Percentiles rank a stretch among this genome's conserved stretches.
These are phyloP conservation scores for Sinocyclocheilus grahami DNA, from an alignment of 2,113 vertebrate genomes.

Conservation along the genomic window DNA sequence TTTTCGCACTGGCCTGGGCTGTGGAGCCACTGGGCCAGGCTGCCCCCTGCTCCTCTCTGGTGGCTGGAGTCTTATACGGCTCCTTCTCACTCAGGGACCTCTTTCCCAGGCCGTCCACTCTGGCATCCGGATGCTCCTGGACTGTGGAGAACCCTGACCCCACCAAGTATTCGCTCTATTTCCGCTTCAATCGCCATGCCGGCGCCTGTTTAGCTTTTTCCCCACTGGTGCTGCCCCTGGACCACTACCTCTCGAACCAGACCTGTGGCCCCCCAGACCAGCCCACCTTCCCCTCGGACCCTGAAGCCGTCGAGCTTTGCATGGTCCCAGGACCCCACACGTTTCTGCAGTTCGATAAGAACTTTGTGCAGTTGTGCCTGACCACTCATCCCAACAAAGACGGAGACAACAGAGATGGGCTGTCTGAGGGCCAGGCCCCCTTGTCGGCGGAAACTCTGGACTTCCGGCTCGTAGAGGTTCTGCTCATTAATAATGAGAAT, in stretches of 20 bases:
- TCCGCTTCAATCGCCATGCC: constrained; percentile 92
- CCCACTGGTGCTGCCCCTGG: constrained; percentile 92
- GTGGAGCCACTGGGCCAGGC: constrained; percentile 86
- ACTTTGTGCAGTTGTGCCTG: constrained; percentile 95
- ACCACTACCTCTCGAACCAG: constrained; percentile 94
- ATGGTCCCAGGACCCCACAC: constrained; percentile 80
- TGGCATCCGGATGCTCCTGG: constrained; percentile 92
- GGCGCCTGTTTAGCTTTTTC: constrained; percentile 88
- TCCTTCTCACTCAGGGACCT: constrained; percentile 98
- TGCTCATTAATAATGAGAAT: constrained; percentile 98
- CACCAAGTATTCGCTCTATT: constrained; percentile 97
- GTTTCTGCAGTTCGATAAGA: constrained; percentile 97
- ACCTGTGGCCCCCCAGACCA: constrained; percentile 82
- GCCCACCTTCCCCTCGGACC: constrained; percentile 63
- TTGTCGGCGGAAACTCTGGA: constrained; percentile 82
- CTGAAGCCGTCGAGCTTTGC: constrained; percentile 85
- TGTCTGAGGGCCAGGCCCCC: constrained; percentile 67
- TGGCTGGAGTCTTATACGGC: constrained; percentile 95
- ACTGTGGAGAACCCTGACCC: constrained; percentile 98
- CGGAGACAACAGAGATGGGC: constrained; percentile 56
- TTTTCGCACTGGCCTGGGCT: constrained; percentile 85
- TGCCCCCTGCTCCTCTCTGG: constrained; percentile 90
- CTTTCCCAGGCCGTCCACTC: constrained; percentile 82
- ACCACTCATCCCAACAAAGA: constrained; percentile 69
- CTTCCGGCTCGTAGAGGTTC: constrained; percentile 90